Conservation (phyloP, 92 coral and sea anemone species). For the Metridium senile region DNA sequence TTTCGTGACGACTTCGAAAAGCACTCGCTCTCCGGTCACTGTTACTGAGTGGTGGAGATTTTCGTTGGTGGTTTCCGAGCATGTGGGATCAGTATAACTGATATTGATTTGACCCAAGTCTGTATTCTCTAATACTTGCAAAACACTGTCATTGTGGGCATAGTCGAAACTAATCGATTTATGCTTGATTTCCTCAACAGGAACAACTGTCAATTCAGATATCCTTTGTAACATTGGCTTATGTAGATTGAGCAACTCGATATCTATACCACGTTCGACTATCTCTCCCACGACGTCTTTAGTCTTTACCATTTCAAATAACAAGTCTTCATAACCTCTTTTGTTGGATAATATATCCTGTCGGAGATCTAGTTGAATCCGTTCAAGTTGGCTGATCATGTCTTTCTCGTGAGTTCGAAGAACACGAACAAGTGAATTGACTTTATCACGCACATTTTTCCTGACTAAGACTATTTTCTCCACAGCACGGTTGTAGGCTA, state of each 20-base stretch:
- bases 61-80: constrained; percentile 30
- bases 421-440: constrained; percentile 44
- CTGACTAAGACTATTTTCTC: constrained; percentile 58
- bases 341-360: constrained; percentile 36
- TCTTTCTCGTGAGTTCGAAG: constrained; percentile 69
- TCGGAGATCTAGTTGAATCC: constrained; percentile 64
- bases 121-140: constrained; percentile 45
- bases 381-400: constrained; percentile 60
- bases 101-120: constrained; percentile 61
- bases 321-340: constrained; percentile 45
- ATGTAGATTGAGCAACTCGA: constrained; percentile 68
- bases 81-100: constrained; percentile 68
- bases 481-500: constrained; percentile 54
- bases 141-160: constrained; percentile 53
- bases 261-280: constrained; percentile 62
- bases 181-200: constrained; percentile 30
- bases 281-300: constrained; percentile 54
- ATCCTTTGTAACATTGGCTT: constrained; percentile 49
- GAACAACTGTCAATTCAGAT: constrained; percentile 42
- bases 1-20: constrained; percentile 63
- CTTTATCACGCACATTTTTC: constrained; percentile 54
- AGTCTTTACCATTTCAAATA: constrained; percentile 62
- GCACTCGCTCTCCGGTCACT: constrained; percentile 65
- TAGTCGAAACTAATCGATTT: constrained; percentile 58
- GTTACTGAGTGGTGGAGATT: constrained; percentile 30